Percentiles rank a stretch among this genome's conserved stretches.
Evolutionary conservation across 1,140 invertebrate species (phyloP).

Genomic region (Hirudo medicinalis): DNA sequence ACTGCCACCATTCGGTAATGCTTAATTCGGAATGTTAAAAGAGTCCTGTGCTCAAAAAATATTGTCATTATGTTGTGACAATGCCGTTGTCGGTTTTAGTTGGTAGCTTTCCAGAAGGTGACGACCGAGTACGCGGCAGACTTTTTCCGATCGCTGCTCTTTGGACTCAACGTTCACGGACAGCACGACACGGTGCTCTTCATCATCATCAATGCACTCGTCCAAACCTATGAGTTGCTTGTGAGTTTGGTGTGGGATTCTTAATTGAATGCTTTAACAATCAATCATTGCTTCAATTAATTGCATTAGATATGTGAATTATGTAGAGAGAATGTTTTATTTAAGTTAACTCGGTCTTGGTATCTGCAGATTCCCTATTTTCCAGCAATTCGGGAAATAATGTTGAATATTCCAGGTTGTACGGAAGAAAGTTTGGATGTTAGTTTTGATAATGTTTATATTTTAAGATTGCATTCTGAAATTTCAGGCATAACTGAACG

Average conservation of each 20-base stretch:
- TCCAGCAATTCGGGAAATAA: not conserved
- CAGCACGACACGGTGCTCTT: slow-evolving; percentile 70
- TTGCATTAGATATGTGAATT: too few species aligned
- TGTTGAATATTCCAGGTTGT: not conserved
- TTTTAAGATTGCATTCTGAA: not conserved
- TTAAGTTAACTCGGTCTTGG: too few species aligned
- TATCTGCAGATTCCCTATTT: not conserved
- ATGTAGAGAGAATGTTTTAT: too few species aligned
- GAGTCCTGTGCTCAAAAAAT: too few species aligned
- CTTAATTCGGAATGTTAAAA: too few species aligned
- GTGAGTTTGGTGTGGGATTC: slow-evolving; percentile 43
- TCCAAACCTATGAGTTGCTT: slow-evolving; percentile 65
- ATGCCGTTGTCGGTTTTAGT: slow-evolving; percentile 25
- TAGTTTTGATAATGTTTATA: not conserved
- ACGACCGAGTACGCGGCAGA: slow-evolving; percentile 28
- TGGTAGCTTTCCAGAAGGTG: slow-evolving; percentile 27
- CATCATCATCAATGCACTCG: slow-evolving; percentile 53
- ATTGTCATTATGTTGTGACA: too few species aligned
- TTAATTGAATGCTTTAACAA: not conserved
- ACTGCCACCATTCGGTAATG: too few species aligned
- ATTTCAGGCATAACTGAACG: too few species aligned
- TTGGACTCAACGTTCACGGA: slow-evolving; percentile 43
- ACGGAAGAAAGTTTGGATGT: slow-evolving; percentile 4
- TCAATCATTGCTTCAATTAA: not conserved
- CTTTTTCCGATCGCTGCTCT: slow-evolving; percentile 30